Evolutionary conservation across 2,113 vertebrate genomes (phyloP).

Genomic region (Myanophis thanlyinensis): DNA sequence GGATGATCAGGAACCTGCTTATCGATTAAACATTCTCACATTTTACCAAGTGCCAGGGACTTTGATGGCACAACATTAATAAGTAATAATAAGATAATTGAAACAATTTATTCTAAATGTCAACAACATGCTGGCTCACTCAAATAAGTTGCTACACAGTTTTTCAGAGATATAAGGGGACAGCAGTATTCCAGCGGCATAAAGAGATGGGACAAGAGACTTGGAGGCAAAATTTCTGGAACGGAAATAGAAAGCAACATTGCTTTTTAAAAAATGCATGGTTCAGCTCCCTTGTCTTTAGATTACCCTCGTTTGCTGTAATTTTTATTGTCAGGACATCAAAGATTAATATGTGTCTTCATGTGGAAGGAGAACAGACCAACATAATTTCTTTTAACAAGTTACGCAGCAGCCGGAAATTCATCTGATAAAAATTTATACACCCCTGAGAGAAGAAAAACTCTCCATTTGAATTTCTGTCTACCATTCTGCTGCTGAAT

Average conservation of each 20-base stretch:
- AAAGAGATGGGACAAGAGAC: neutral
- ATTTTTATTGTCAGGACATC: neutral
- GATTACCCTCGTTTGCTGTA: neutral
- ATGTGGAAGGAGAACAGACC: neutral
- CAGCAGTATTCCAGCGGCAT: neutral
- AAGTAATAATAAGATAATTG: constrained; percentile 3
- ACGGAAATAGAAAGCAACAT: neutral
- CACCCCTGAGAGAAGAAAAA: neutral
- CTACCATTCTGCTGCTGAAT: neutral
- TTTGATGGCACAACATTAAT: neutral
- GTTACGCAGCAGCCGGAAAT: neutral
- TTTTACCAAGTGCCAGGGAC: neutral
- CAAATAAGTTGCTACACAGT: neutral
- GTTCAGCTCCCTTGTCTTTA: neutral
- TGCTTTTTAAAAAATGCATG: neutral
- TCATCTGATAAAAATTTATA: neutral
- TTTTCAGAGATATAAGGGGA: neutral
- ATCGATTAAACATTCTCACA: neutral
- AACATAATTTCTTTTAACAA: neutral
- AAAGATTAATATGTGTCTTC: neutral
- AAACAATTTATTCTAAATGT: constrained; percentile 9
- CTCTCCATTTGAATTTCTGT: neutral
- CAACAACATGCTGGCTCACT: neutral
- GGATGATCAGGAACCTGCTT: neutral
- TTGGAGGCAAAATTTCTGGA: neutral